Conservation (phyloP, 2,888 invertebrate genomes). For the Ditylenchus weischeri region DNA sequence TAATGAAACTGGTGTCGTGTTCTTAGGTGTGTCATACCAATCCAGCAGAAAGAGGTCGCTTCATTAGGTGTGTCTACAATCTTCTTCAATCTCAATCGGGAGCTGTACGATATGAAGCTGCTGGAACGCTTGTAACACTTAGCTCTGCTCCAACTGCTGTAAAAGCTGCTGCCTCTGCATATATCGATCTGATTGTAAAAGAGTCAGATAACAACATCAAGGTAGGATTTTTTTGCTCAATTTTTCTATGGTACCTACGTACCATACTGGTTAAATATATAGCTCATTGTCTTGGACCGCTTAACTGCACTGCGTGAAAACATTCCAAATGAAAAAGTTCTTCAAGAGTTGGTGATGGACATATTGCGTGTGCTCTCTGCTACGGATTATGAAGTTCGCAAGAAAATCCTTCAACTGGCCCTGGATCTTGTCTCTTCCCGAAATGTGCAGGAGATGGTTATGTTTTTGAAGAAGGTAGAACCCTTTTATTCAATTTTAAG, state of each 20-base stretch:
- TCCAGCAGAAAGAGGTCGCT: conserved; percentile 88
- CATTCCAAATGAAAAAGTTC: conserved; percentile 54
- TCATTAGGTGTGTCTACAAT: conserved; percentile 97
- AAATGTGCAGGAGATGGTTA: conserved; percentile 78
- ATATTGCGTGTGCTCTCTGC: conserved; percentile 85
- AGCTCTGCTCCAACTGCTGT: conserved; percentile 97
- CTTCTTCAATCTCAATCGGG: conserved; percentile 89
- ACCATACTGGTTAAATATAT: conserved; percentile 16
- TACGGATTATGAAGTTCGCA: conserved; percentile 87
- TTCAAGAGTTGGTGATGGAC: conserved; percentile 86
- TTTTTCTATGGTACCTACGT: neutral
- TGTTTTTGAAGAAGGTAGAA: conserved; percentile 52
- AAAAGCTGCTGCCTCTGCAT: conserved; percentile 92
- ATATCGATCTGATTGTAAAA: conserved; percentile 97
- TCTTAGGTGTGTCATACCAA: conserved; percentile 79
- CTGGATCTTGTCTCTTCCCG: conserved; percentile 85
- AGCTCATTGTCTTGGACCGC: conserved; percentile 86
- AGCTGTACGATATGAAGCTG: conserved; percentile 93
- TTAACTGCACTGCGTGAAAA: conserved; percentile 76
- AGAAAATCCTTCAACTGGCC: conserved; percentile 77
- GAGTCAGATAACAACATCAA: conserved; percentile 99
- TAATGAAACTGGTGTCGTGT: too few relatives aligned
- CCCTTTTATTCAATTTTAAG: conserved; percentile 7
- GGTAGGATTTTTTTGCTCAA: conserved; percentile 40
- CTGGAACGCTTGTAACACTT: conserved; percentile 92